Evolutionary conservation across 2,888 invertebrate species (phyloP), one percentile per base, ranked within the genome.

Genomic region (Hirtodrosophila trivittata): DNA sequence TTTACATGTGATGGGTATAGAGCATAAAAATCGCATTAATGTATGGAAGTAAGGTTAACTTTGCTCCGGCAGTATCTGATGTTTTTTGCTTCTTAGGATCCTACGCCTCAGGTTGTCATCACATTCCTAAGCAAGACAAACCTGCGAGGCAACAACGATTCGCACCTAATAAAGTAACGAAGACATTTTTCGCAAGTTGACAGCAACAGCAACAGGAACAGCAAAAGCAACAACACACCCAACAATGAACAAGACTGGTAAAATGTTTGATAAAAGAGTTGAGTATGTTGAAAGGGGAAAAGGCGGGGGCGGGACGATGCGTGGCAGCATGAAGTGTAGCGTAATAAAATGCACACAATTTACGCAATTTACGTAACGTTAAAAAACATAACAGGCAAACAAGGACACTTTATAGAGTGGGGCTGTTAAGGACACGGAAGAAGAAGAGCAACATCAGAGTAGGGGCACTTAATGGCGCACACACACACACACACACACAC

Each of bases 321-420:
- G 51, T 56, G 59, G 47, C 62, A 57, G 56, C 54, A 52, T 55
- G 66, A 69, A 77, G 64, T 63, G 58, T 66, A 65, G 64, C 64
- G 62, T 73, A 73, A 73, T 80, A 76, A 80, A 77, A 80, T 76
- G 69, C 66, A 59, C 73, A 73, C 76, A 80, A 80, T 78, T 78
- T 75, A 72, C 78, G 66, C 72, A 78, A 78, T 75, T 78, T 73
- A 80, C 69, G 75, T 63, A 67, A 75, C 63, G 76, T 64, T 69
- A 73, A 69, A 80, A 73, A 73, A 78, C 72, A 75, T 75, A 72
- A 80, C 66, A 65, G 69, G 62, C 70, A 75, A 75, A 56, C 76
- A 76, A 76, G 62, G 67, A 76, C 47, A 56, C 60, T 58, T 64
- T 50, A 14, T 30, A 16, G 26, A 12, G 41, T 21, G 10, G 12